Evolutionary conservation across 2,888 invertebrate genomes (phyloP), one percentile per base, ranked within the genome.

Genomic region (Drosophila meridionalis): DNA sequence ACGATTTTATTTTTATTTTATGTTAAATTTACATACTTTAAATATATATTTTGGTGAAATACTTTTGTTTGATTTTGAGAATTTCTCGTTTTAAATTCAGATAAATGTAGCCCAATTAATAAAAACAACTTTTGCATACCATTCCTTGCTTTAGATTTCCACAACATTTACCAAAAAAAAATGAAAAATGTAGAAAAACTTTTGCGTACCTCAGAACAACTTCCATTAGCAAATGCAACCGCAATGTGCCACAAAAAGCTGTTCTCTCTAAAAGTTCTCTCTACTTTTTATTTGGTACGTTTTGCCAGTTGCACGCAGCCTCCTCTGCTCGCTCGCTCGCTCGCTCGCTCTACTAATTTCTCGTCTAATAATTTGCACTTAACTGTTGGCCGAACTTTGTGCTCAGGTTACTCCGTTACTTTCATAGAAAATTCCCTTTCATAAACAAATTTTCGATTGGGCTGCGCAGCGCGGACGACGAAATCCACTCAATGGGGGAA

Each of bases 181-280:
- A 56, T 34, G 52, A 50, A 58, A 43, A 55, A 40, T 45, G 20
- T 60, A 14, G 20, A 45, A 67, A 77, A 76, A 76, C 48, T 73
- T 78, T 76, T 47, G 6, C 57, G 1, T n/a, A 64, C 38, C 50
- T 65, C 28, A 14, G 45, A 83, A 71, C 78, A 73, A 73, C 84
- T 87, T 83, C 73, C 83, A 83, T 83, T 83, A 83, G 87, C 85
- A 87, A 87, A 84, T 80, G 73, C 80, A 84, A 73, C 69, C 57
- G 43, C 56, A 78, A 60, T 36, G 52, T 55, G 62, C 85, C 80
- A 84, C 83, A 83, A 82, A 87, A 84, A 72, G 69, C 79, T 64
- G 65, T 50, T 64, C 47, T 20, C 20, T 20, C 20, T 20, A 58
- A 36, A 52, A 73, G 61, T 64, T 76, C 43, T 56, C 20, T 55